Evolutionary conservation across 1,140 invertebrate species (phyloP).

Genomic region (Megathymus violae): DNA sequence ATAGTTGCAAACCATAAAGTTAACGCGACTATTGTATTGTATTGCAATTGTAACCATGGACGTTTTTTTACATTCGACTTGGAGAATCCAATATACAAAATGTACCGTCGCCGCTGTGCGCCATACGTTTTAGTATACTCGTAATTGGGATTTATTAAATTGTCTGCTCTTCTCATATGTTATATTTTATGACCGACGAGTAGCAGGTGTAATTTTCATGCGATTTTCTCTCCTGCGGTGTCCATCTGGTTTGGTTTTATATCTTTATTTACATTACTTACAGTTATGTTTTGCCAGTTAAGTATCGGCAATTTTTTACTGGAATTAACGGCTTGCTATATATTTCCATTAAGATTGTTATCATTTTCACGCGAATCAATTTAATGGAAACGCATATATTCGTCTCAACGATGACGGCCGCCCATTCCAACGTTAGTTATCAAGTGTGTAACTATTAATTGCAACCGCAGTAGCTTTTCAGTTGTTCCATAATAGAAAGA

Average conservation of each 20-base stretch:
- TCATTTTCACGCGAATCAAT: constrained; percentile 6
- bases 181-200: constrained; percentile 27
- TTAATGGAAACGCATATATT: constrained; percentile 27
- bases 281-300: constrained; percentile 28
- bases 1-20: constrained; percentile 16
- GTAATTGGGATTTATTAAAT: constrained; percentile 35
- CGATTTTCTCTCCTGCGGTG: constrained; percentile 28
- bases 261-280: constrained; percentile 24
- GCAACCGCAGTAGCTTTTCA: constrained; percentile 19
- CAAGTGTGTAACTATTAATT: constrained; percentile 5
- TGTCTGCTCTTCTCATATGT: constrained; percentile 28
- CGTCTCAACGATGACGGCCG: background rate
- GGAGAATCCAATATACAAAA: background rate
- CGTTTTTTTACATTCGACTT: background rate
- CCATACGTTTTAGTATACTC: background rate
- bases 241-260: constrained; percentile 29
- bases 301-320: constrained; percentile 24
- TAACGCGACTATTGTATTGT: background rate
- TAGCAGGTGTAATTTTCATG: constrained; percentile 33
- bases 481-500: constrained; percentile 8
- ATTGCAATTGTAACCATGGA: too few relatives aligned
- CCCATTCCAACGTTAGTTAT: constrained; percentile 12
- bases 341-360: constrained; percentile 36
- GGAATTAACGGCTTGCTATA: constrained; percentile 22
- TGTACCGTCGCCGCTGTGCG: background rate